These are phyloP conservation scores for Mus spretus DNA, from an alignment of 2,797 vertebrate genomes.

Conservation along the genomic window DNA sequence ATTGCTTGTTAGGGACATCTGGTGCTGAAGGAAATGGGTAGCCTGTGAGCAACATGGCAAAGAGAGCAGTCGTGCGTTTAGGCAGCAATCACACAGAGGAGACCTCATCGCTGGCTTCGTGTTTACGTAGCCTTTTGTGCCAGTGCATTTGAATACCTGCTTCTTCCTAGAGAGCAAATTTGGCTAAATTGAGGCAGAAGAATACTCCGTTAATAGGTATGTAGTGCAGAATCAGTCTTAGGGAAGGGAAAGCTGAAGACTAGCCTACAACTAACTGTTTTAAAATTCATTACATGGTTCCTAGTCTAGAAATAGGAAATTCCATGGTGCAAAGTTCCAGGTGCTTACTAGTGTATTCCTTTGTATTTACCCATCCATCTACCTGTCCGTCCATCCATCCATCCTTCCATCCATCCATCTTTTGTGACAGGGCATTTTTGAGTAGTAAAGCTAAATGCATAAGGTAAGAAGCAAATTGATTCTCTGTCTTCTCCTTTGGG, in stretches of 20 bases:
- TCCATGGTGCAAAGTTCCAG: neutral
- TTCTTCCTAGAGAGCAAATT: neutral
- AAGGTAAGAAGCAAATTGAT: neutral
- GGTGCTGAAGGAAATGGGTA: neutral
- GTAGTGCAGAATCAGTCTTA: neutral
- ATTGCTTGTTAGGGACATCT: neutral
- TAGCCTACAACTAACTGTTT: neutral
- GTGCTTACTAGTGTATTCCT: neutral
- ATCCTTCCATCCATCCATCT: neutral
- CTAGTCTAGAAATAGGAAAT: constrained; percentile 2
- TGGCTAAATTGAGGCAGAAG: neutral
- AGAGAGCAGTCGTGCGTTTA: neutral
- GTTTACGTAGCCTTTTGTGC: neutral
- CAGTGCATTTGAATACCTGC: neutral
- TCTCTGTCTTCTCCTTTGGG: constrained; percentile 18
- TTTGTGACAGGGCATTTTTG: neutral
- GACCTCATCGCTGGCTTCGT: neutral
- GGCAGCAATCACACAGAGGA: neutral
- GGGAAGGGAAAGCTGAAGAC: neutral
- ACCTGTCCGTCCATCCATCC: neutral
- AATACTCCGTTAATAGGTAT: neutral
- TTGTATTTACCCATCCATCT: neutral
- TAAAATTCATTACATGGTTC: neutral
- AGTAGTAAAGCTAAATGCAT: neutral
- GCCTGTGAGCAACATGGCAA: neutral